Evolutionary conservation across 2,888 invertebrate species (phyloP).

Genomic region (Xestobium rufovillosum): DNA sequence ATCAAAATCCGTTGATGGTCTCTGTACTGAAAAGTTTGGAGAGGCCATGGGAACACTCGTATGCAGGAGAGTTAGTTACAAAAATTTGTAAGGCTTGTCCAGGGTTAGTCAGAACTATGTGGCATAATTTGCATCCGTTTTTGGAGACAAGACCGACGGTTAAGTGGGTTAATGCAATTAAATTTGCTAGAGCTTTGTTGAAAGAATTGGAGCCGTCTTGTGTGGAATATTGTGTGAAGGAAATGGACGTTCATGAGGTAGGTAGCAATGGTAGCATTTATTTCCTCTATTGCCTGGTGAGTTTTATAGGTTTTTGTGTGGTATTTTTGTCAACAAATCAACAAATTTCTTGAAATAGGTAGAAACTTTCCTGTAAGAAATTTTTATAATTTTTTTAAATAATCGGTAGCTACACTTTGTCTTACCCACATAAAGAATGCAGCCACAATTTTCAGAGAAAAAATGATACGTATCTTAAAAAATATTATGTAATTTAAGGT

Average conservation of each 20-base stretch:
- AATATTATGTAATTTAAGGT: too few species aligned
- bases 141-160: conserved; percentile 53
- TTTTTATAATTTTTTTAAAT: too few species aligned
- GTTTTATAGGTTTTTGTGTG: too few species aligned
- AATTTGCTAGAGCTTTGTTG: conserved; percentile 45
- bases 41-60: conserved; percentile 61
- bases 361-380: too few species aligned
- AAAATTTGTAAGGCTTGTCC: conserved; percentile 62
- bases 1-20: conserved; percentile 53
- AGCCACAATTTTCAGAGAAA: too few species aligned
- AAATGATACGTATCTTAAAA: too few species aligned
- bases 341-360: too few species aligned
- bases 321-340: too few species aligned
- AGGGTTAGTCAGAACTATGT: conserved; percentile 59
- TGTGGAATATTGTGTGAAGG: conserved; percentile 44
- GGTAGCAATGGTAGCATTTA: too few species aligned
- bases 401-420: too few species aligned
- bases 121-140: conserved; percentile 51
- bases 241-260: conserved; percentile 48
- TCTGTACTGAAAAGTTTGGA: conserved; percentile 58
- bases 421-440: too few species aligned
- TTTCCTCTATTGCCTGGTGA: too few species aligned
- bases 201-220: conserved; percentile 46
- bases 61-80: conserved; percentile 55
- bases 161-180: conserved; percentile 48